Evolutionary conservation across 1,140 invertebrate genomes (phyloP).

Genomic region (Aphis craccivora): DNA sequence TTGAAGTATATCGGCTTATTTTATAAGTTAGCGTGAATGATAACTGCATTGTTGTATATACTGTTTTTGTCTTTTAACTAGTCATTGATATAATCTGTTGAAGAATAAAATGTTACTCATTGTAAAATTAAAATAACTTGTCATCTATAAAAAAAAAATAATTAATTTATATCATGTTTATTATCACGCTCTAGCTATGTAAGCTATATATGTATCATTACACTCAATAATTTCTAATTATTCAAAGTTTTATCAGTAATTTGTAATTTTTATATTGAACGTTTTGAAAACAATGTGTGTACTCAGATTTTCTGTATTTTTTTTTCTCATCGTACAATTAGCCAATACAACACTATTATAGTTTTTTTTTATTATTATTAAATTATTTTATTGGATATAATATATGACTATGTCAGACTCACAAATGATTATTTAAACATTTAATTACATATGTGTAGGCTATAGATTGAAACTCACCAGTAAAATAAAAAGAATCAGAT

Average conservation of each 20-base stretch:
- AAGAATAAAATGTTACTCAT: not conserved
- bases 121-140: not conserved
- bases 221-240: not conserved
- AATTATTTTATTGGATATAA: not conserved
- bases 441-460: not conserved
- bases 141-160: not conserved
- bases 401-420: not conserved
- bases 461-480: not conserved
- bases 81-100: not conserved
- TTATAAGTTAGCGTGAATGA: not conserved
- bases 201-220: not conserved
- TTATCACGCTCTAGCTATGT: not conserved
- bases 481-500: not conserved
- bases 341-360: not conserved
- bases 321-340: not conserved
- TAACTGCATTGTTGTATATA: not conserved
- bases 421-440: not conserved
- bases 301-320: not conserved
- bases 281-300: not conserved
- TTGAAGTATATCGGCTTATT: slow-evolving; percentile 26
- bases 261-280: not conserved
- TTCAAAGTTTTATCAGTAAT: not conserved
- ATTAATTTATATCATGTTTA: not conserved
- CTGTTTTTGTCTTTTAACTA: not conserved
- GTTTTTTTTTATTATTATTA: not conserved